Percentiles rank a stretch among this genome's conserved stretches.
Conservation (phyloP, 2,797 vertebrate species). For the Thalassophryne amazonica region DNA sequence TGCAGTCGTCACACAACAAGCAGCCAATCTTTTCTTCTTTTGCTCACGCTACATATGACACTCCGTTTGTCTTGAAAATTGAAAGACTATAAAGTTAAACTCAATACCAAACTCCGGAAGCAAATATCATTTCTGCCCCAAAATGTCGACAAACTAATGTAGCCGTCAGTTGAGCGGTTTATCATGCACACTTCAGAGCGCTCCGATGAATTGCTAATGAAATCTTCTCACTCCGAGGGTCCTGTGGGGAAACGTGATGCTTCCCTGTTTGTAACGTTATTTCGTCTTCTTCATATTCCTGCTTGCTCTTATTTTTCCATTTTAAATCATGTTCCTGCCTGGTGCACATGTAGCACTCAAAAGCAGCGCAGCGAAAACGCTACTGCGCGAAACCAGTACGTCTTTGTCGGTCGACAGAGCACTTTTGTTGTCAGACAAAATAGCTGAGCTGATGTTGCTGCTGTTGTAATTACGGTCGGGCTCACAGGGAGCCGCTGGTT, state of each 20-base stretch:
- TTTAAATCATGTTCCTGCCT: no score
- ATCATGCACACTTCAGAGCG: slow-evolving; percentile 27
- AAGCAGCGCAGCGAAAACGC: no score
- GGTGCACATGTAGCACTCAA: no score
- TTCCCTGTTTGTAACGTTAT: not conserved
- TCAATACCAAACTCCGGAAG: slow-evolving; percentile 19
- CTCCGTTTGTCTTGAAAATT: slow-evolving; percentile 24
- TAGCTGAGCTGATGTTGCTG: slow-evolving; percentile 46
- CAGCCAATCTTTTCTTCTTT: not conserved
- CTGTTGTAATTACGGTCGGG: slow-evolving; percentile 56
- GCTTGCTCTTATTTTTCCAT: not conserved
- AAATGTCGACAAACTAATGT: slow-evolving; percentile 44
- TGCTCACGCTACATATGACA: not conserved
- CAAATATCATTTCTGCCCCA: slow-evolving; percentile 31
- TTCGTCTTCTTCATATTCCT: not conserved
- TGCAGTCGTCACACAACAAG: not conserved
- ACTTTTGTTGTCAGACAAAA: slow-evolving; percentile 60
- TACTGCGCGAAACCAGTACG: slow-evolving; percentile 14
- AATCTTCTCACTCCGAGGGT: slow-evolving; percentile 22
- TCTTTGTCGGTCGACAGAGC: slow-evolving; percentile 46
- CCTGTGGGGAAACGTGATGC: slow-evolving; percentile 19
- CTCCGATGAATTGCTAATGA: slow-evolving; percentile 53
- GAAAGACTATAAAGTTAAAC: slow-evolving; percentile 27
- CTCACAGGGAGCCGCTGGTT: slow-evolving; percentile 54
- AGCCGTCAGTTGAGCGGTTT: slow-evolving; percentile 35